Evolutionary conservation across 2,888 invertebrate genomes (phyloP).

Genomic region (Colostygia pectinataria): DNA sequence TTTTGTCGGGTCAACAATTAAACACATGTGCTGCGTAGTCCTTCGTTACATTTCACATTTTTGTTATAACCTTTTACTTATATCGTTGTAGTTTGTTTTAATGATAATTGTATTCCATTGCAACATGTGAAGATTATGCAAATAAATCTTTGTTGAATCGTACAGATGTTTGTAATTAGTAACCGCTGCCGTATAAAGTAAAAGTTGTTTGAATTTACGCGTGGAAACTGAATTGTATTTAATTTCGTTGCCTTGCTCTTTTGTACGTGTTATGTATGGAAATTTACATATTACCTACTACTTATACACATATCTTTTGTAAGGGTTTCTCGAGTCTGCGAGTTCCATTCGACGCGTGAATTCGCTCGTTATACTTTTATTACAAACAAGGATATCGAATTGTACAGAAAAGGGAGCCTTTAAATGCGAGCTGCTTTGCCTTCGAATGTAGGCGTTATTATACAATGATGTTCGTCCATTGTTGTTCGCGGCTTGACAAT

Average conservation of each 20-base stretch:
- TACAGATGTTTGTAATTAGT: constrained; percentile 37
- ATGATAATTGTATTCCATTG: constrained; percentile 46
- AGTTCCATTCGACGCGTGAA: constrained; percentile 44
- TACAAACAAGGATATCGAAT: constrained; percentile 53
- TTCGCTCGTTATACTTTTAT: constrained; percentile 51
- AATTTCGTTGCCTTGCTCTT: constrained; percentile 19
- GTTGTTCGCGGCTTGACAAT: constrained; percentile 57
- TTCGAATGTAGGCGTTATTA: constrained; percentile 53
- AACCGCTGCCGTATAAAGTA: constrained; percentile 32
- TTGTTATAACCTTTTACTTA: constrained; percentile 52
- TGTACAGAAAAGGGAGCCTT: constrained; percentile 41
- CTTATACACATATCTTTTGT: constrained; percentile 36
- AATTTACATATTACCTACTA: constrained; percentile 6
- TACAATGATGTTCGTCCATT: constrained; percentile 48
- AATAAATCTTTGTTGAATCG: constrained; percentile 41
- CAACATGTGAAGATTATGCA: constrained; percentile 47
- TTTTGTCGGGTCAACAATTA: constrained; percentile 77
- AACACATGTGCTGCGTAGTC: constrained; percentile 76
- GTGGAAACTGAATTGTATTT: constrained; percentile 26
- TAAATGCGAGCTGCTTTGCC: constrained; percentile 44
- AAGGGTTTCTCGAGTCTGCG: constrained; percentile 29
- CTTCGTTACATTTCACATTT: constrained; percentile 55
- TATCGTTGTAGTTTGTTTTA: constrained; percentile 54
- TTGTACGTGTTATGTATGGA: constrained; percentile 13
- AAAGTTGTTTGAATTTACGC: constrained; percentile 29